Evolutionary conservation across 2,797 vertebrate species (phyloP).

Genomic region (Sebastes iracundus): DNA sequence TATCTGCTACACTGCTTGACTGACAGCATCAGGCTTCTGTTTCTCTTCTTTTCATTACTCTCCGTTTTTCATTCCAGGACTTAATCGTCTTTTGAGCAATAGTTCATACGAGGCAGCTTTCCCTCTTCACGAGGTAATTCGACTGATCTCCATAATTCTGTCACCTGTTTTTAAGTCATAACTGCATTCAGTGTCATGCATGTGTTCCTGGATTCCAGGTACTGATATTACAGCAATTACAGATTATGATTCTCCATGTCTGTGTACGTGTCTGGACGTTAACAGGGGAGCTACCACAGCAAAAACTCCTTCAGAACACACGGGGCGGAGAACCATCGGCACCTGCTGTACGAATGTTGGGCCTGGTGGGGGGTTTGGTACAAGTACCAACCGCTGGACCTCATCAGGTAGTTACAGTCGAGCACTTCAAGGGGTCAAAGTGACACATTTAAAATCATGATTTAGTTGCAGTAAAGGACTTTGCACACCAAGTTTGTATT

Average conservation of each 20-base stretch:
- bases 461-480: no score
- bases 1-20: background rate
- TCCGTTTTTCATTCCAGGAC: constrained; percentile 75
- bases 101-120: constrained; percentile 94
- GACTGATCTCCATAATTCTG: background rate
- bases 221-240: background rate
- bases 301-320: constrained; percentile 93
- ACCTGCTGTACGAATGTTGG: constrained; percentile 94
- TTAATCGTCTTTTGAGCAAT: constrained; percentile 94
- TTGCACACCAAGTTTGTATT: no score
- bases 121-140: constrained; percentile 92
- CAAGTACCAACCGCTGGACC: constrained; percentile 94
- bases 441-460: no score
- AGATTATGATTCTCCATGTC: background rate
- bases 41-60: background rate
- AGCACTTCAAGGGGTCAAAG: background rate
- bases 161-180: background rate
- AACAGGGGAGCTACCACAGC: constrained; percentile 93
- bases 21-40: background rate
- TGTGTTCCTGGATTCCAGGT: background rate
- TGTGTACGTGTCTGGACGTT: background rate
- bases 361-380: constrained; percentile 96
- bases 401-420: constrained; percentile 84
- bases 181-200: background rate
- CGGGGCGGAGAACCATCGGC: constrained; percentile 92